phyloP scores from a whole-genome alignment of 2,113 vertebrate species.

The Labeo catla region DNA sequence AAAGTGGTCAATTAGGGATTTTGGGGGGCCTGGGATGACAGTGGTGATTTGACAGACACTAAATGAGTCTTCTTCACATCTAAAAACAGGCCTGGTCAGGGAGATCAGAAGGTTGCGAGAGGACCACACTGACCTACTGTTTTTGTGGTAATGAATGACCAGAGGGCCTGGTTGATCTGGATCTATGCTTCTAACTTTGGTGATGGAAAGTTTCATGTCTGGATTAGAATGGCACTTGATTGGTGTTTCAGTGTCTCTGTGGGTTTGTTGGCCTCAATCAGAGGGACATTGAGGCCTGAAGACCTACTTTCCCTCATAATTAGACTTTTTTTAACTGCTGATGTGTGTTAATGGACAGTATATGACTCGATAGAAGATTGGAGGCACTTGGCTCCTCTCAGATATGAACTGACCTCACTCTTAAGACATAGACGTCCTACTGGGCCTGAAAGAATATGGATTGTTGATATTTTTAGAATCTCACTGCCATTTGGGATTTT shows the following conservation, averaged over 20 bases:
- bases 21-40: background rate
- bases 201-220: constrained; percentile 30
- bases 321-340: constrained; percentile 16
- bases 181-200: constrained; percentile 33
- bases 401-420: background rate
- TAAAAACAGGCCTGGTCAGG: background rate
- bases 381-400: background rate
- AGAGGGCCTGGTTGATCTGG: constrained; percentile 38
- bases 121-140: background rate
- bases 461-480: background rate
- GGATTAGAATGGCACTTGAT: constrained; percentile 27
- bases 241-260: constrained; percentile 14
- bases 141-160: constrained; percentile 31
- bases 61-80: background rate
- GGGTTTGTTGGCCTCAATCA: constrained; percentile 48
- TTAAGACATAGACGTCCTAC: background rate
- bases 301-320: constrained; percentile 37
- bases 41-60: background rate
- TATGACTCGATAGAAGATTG: constrained; percentile 2
- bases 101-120: constrained; percentile 8
- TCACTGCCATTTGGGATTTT: background rate
- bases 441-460: background rate
- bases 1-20: background rate
- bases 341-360: constrained; percentile 30
- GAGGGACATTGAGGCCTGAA: constrained; percentile 18